These are phyloP conservation scores for mouse (Mus musculus) DNA, from an alignment of 2,113 vertebrate genomes.

Conservation along the genomic window GRCm39 chr15:83067501-83068000, in stretches of 20 bases:
- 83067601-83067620: not conserved
- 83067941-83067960: fast-evolving
- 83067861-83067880: not conserved
- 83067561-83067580: not conserved
- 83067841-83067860: not conserved
- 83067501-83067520: not conserved
- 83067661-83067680: not conserved
- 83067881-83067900: not conserved
- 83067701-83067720: not conserved
- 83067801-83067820: not conserved
- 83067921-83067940: not conserved
- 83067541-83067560: fast-evolving
- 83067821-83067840: not conserved
- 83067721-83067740: not conserved
- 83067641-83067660: not conserved
- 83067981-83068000: not conserved
- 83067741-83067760: not conserved
- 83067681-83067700: not conserved
- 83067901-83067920: not conserved
- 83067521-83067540: not conserved
- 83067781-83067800: not conserved
- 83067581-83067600: not conserved
- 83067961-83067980: not conserved
- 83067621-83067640: not conserved
- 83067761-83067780: not conserved